Evolutionary conservation across 2,888 invertebrate species (phyloP).

Genomic region (Ennomos erosarius): DNA sequence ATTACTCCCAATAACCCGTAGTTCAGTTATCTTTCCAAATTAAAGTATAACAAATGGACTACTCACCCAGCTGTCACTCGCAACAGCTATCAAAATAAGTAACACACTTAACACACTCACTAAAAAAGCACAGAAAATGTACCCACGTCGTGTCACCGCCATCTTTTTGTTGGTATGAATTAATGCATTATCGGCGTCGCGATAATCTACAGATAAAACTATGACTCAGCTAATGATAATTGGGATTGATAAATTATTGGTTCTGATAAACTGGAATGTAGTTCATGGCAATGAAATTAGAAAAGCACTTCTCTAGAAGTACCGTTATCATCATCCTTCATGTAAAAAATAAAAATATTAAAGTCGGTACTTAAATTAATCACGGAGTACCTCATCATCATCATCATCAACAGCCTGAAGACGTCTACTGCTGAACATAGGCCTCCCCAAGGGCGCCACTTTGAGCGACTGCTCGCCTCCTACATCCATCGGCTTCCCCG

Average conservation of each 20-base stretch:
- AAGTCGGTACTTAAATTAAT: too few relatives aligned
- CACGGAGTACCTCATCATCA: too few relatives aligned
- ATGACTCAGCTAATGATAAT: constrained; percentile 15
- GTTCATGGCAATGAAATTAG: too few relatives aligned
- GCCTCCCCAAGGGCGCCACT: too few relatives aligned
- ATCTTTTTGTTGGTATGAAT: constrained; percentile 50
- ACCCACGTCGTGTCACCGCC: constrained; percentile 76
- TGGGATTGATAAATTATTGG: background rate
- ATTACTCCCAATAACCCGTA: background rate
- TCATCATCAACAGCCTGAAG: too few relatives aligned
- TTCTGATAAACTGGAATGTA: too few relatives aligned
- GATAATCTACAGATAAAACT: constrained; percentile 38
- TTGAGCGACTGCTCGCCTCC: too few relatives aligned
- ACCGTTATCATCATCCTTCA: too few relatives aligned
- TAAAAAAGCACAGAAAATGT: constrained; percentile 73
- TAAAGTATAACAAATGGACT: background rate
- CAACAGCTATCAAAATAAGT: constrained; percentile 63
- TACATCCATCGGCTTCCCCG: too few relatives aligned
- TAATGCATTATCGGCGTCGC: constrained; percentile 24
- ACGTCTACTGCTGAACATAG: too few relatives aligned
- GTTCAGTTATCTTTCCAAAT: background rate
- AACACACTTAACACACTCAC: constrained; percentile 68
- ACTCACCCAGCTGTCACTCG: constrained; percentile 80
- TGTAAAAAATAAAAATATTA: too few relatives aligned
- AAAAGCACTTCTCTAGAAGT: too few relatives aligned